Conservation (phyloP, 1,140 invertebrate genomes). For the Reticulitermes speratus region DNA sequence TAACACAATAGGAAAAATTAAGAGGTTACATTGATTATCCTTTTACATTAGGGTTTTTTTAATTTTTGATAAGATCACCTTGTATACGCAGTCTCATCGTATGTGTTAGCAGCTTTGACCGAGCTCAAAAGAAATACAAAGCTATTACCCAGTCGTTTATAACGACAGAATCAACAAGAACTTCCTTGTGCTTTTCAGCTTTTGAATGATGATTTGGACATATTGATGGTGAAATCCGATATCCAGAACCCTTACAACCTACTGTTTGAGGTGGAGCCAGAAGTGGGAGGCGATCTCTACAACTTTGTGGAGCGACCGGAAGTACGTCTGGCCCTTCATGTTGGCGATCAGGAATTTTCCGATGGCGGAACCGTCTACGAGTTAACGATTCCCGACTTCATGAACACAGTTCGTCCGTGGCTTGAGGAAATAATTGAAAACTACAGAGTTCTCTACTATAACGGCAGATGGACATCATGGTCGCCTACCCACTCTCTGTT, state of each 20-base stretch:
- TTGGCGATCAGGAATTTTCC: conserved; percentile 67
- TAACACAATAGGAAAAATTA: no score
- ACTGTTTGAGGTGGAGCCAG: conserved; percentile 54
- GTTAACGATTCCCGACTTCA: conserved; percentile 69
- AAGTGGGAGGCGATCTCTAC: conserved; percentile 42
- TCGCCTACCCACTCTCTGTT: conserved; percentile 35
- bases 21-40: no score
- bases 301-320: conserved; percentile 59
- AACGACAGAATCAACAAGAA: no score
- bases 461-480: conserved; percentile 52
- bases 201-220: no score
- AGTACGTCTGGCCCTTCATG: conserved; percentile 73
- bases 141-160: no score
- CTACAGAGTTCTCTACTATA: conserved; percentile 74
- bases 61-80: no score
- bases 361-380: conserved; percentile 59
- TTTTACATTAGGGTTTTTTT: no score
- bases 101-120: no score
- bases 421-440: conserved; percentile 66
- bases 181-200: no score
- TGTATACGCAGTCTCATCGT: no score
- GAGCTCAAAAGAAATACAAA: no score
- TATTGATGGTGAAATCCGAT: no score
- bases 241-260: conserved; percentile 73
- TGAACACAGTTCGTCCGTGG: conserved; percentile 77